These are phyloP conservation scores for Halesus radiatus DNA, from an alignment of 1,140 invertebrate species.

Conservation along the genomic window DNA sequence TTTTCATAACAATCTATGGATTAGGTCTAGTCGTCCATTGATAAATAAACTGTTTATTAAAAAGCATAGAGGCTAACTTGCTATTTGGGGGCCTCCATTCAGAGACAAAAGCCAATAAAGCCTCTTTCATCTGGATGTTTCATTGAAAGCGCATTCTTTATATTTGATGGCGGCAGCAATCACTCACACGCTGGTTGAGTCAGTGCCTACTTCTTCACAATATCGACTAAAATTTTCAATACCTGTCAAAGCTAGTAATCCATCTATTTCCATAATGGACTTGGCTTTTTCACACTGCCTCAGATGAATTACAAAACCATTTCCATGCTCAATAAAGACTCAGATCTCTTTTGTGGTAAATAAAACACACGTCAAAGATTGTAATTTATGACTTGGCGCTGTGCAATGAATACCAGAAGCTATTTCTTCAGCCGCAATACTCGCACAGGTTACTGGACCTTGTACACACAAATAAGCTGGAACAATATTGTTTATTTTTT, in stretches of 20 bases:
- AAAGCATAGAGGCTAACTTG: neutral
- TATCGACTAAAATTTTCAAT: constrained; percentile 41
- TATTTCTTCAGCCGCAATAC: too few species aligned
- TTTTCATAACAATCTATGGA: too few species aligned
- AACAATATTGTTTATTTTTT: too few species aligned
- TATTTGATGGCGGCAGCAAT: neutral
- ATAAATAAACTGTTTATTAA: neutral
- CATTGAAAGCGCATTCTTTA: constrained; percentile 16
- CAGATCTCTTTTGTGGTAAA: constrained; percentile 13
- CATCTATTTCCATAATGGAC: constrained; percentile 38
- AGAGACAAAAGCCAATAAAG: constrained; percentile 21
- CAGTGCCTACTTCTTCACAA: constrained; percentile 17
- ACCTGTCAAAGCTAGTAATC: constrained; percentile 42
- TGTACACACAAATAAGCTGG: too few species aligned
- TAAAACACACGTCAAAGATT: constrained; percentile 22
- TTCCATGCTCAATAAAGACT: constrained; percentile 13
- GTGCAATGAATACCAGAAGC: constrained; percentile 8
- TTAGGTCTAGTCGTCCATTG: neutral
- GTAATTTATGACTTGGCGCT: constrained; percentile 16
- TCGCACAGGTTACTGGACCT: neutral
- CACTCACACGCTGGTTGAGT: constrained; percentile 7
- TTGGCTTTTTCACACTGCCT: constrained; percentile 20
- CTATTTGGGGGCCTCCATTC: neutral
- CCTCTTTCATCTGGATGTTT: neutral
- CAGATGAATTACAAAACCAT: constrained; percentile 22